phyloP scores from a whole-genome alignment of 2,113 vertebrate species.

The Pontoporia blainvillei region DNA sequence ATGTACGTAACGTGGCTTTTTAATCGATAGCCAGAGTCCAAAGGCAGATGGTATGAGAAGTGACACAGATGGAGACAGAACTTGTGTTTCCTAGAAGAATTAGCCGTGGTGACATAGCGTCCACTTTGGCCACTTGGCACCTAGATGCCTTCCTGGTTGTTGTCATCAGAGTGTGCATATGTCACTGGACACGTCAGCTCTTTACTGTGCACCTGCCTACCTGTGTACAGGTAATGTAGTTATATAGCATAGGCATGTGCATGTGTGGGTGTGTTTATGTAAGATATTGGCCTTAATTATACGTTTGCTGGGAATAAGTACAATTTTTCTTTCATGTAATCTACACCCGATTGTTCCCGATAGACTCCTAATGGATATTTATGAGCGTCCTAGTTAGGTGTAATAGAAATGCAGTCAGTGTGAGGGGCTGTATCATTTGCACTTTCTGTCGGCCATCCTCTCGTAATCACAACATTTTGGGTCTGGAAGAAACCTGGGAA shows the following conservation, averaged over 20 bases:
- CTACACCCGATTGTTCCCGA: background rate
- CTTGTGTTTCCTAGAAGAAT: background rate
- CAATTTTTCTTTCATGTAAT: background rate
- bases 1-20: background rate
- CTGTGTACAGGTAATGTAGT: background rate
- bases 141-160: background rate
- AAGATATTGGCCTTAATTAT: background rate
- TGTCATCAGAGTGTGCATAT: background rate
- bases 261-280: background rate
- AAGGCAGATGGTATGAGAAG: background rate
- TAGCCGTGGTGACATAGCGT: rapidly evolving
- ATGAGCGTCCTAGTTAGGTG: background rate
- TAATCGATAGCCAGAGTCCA: background rate
- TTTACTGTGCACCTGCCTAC: background rate
- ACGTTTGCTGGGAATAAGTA: background rate
- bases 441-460: background rate
- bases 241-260: no score
- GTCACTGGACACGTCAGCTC: background rate
- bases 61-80: no score
- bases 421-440: background rate
- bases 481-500: background rate
- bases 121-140: no score
- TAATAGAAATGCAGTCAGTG: background rate
- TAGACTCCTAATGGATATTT: background rate
- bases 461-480: background rate